phyloP scores from a whole-genome alignment of 2,113 vertebrate species.

The Mirza zaza region DNA sequence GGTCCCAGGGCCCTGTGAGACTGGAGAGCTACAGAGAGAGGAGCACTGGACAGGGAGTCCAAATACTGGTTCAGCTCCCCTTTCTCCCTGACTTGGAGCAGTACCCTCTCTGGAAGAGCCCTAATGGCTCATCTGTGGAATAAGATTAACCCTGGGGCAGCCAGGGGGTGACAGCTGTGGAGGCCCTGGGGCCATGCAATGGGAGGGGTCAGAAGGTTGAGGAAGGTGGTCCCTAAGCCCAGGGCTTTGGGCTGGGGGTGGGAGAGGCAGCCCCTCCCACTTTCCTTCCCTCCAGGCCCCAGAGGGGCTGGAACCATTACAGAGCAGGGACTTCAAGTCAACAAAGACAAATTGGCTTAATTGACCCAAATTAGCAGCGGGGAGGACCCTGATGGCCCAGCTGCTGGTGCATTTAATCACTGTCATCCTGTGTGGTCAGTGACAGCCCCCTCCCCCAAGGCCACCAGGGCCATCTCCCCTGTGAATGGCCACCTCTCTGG shows the following conservation, averaged over 20 bases:
- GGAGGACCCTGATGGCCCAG: constrained; percentile 54
- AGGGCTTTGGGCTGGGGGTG: not conserved
- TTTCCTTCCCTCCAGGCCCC: not conserved
- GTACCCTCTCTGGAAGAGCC: not conserved
- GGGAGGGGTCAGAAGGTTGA: not conserved
- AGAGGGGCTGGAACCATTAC: constrained; percentile 49
- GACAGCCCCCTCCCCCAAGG: constrained; percentile 42
- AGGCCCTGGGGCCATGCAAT: not conserved
- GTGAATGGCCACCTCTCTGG: constrained; percentile 43
- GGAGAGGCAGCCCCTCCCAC: not conserved
- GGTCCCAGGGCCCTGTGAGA: not conserved
- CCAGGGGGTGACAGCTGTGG: not conserved
- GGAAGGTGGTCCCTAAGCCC: not conserved
- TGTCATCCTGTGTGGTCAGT: constrained; percentile 71
- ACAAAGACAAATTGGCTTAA: constrained; percentile 80
- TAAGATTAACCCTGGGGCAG: not conserved
- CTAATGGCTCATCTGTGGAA: not conserved
- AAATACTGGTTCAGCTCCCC: not conserved
- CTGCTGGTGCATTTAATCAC: constrained; percentile 74
- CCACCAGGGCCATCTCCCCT: constrained; percentile 55
- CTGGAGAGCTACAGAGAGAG: accelerated
- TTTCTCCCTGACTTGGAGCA: not conserved
- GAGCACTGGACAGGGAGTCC: not conserved
- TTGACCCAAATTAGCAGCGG: constrained; percentile 79
- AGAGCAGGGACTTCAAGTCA: constrained; percentile 49